These are phyloP conservation scores for Plectropomus leopardus DNA, from an alignment of 2,113 vertebrate genomes.

Conservation along the genomic window DNA sequence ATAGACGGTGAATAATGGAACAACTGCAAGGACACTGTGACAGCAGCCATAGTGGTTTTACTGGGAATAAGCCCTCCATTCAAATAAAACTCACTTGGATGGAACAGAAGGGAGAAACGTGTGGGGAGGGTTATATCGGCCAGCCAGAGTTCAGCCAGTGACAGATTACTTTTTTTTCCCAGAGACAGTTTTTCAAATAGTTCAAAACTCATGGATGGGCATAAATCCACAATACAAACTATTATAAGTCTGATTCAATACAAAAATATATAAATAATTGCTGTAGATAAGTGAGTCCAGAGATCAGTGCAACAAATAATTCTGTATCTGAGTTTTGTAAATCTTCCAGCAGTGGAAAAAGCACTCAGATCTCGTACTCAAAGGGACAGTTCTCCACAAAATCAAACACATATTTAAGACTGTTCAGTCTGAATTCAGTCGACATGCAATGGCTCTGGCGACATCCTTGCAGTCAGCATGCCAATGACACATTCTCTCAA, in stretches of 20 bases:
- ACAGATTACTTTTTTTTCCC: background rate
- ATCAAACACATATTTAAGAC: too few relatives aligned
- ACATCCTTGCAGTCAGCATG: too few relatives aligned
- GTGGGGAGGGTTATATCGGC: background rate
- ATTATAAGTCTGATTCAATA: background rate
- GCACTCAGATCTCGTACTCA: too few relatives aligned
- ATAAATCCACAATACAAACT: background rate
- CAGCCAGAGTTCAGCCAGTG: slow-evolving; percentile 5
- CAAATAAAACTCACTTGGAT: slow-evolving; percentile 48
- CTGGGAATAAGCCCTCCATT: slow-evolving; percentile 45
- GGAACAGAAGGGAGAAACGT: background rate
- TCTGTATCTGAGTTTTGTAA: too few relatives aligned
- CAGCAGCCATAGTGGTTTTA: slow-evolving; percentile 45
- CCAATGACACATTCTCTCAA: too few relatives aligned
- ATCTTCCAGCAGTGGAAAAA: too few relatives aligned
- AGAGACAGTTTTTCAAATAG: background rate
- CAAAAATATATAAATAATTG: background rate
- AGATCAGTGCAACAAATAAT: too few relatives aligned
- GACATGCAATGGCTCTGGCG: too few relatives aligned
- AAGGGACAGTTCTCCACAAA: too few relatives aligned
- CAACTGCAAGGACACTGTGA: slow-evolving; percentile 55
- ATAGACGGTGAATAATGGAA: slow-evolving; percentile 43
- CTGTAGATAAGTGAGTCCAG: too few relatives aligned
- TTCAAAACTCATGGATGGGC: background rate
- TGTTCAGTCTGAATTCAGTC: too few relatives aligned